A percentile compares a stretch with the other conserved stretches of the same genome.
Conservation (phyloP, 2,113 vertebrate species). For the Probosciger aterrimus region DNA sequence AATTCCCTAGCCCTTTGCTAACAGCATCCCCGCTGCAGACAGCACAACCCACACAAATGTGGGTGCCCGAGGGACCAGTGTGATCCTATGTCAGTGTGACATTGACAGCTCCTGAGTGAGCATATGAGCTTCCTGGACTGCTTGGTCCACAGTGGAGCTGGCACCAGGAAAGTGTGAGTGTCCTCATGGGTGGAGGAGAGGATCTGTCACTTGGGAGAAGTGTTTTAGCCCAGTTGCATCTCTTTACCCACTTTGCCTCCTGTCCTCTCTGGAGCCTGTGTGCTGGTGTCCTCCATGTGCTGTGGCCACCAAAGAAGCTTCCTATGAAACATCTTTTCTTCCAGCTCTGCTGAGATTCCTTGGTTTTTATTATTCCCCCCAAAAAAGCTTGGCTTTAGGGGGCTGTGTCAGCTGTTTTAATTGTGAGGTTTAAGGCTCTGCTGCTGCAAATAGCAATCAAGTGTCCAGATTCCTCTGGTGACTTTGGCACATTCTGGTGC, state of each 20-base stretch:
- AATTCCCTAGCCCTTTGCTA: not conserved
- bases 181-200: not conserved
- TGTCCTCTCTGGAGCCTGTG: not conserved
- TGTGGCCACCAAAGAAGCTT: not conserved
- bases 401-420: not conserved
- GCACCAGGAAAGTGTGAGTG: not conserved
- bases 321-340: not conserved
- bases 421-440: not conserved
- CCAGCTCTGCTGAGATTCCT: not conserved
- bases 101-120: not conserved
- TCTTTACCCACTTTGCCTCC: not conserved
- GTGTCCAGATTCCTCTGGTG: not conserved
- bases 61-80: not conserved
- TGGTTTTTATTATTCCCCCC: not conserved
- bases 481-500: not conserved
- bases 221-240: not conserved
- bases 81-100: rapidly evolving
- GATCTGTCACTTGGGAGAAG: not conserved
- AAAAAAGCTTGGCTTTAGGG: not conserved
- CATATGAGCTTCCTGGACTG: not conserved
- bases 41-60: not conserved
- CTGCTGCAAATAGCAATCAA: not conserved
- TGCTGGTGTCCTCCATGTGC: not conserved
- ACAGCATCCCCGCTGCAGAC: not conserved
- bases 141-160: not conserved